Percentiles rank a stretch among this genome's conserved stretches.
Conservation (phyloP, 2,888 invertebrate species). For the Lycia hirtaria region DNA sequence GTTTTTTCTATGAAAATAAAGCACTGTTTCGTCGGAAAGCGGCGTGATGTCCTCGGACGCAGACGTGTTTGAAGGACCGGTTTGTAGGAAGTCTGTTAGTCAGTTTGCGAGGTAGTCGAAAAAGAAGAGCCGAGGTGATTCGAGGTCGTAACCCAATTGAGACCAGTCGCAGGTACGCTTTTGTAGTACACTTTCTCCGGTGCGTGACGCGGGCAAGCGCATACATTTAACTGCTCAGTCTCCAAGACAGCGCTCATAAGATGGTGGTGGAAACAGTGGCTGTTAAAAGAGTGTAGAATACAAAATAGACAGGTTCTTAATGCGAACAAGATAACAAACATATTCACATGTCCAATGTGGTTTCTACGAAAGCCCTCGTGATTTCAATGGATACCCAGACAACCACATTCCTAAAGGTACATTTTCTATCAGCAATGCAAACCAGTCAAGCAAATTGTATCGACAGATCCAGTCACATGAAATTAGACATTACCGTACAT, state of each 20-base stretch:
- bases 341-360: neutral
- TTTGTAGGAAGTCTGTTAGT: constrained; percentile 52
- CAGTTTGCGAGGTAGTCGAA: constrained; percentile 44
- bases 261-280: constrained; percentile 24
- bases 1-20: constrained; percentile 45
- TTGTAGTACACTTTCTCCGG: constrained; percentile 83
- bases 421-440: constrained; percentile 6
- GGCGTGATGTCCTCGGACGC: constrained; percentile 38
- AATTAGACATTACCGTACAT: constrained; percentile 15
- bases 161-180: constrained; percentile 76
- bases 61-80: constrained; percentile 50
- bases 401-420: neutral
- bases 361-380: neutral
- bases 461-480: constrained; percentile 9
- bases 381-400: neutral
- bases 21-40: constrained; percentile 47
- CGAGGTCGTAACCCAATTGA: constrained; percentile 82
- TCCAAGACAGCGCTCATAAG: constrained; percentile 34
- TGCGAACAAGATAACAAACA: neutral
- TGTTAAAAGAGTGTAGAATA: constrained; percentile 6
- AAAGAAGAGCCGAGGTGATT: constrained; percentile 72
- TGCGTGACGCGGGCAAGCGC: constrained; percentile 71
- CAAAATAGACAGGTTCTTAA: constrained; percentile 2
- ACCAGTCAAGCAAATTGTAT: constrained; percentile 8
- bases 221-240: constrained; percentile 70